Conservation (phyloP, 2,888 invertebrate species). For the Pyralis farinalis region DNA sequence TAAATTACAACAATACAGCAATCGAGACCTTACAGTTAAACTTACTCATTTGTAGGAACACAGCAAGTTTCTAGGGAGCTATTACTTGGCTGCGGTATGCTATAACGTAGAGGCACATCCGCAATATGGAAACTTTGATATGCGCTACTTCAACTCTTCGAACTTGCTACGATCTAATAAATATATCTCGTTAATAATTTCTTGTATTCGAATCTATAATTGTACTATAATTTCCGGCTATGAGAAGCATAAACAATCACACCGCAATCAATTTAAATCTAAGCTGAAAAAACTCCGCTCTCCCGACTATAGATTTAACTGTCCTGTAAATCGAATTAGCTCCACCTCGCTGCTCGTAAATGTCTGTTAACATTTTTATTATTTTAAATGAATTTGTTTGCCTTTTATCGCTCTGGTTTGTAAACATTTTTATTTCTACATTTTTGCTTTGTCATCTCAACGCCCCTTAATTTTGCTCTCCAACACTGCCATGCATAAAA, state of each 20-base stretch:
- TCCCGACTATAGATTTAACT: constrained; percentile 22
- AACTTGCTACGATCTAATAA: no score
- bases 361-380: constrained; percentile 27
- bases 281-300: neutral
- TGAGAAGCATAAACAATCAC: neutral
- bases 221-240: no score
- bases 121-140: no score
- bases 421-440: constrained; percentile 5
- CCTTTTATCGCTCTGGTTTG: constrained; percentile 3
- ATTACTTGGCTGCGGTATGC: no score
- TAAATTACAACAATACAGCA: no score
- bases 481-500: constrained; percentile 2
- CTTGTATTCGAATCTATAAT: no score
- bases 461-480: constrained; percentile 19
- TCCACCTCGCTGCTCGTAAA: constrained; percentile 26
- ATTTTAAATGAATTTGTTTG: constrained; percentile 15
- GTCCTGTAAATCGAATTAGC: constrained; percentile 31
- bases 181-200: no score
- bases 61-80: no score
- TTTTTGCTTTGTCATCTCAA: neutral
- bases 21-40: no score
- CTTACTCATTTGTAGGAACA: no score
- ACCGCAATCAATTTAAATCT: constrained; percentile 1
- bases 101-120: no score
- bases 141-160: no score